Conservation (phyloP, 2,888 invertebrate species). For the Unio delphinus region DNA sequence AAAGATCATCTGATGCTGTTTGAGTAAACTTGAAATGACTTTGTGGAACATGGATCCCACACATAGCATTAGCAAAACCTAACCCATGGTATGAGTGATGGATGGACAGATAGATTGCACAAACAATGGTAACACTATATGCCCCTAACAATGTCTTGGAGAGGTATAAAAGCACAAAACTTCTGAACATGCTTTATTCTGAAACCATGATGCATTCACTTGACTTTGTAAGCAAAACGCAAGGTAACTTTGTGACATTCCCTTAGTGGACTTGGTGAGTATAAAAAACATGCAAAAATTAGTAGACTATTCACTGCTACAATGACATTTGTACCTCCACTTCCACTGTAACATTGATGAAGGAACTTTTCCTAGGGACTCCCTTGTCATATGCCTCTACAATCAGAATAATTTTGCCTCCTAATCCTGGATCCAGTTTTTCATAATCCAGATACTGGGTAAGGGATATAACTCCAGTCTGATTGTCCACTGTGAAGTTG, state of each 20-base stretch:
- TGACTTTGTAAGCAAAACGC: neutral
- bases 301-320: neutral
- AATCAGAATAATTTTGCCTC: slow-evolving; percentile 48
- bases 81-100: no score
- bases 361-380: slow-evolving; percentile 40
- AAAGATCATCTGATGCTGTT: no score
- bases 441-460: slow-evolving; percentile 63
- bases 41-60: no score
- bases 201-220: no score
- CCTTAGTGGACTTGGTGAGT: neutral
- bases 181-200: no score
- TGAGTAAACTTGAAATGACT: no score
- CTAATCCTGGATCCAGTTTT: slow-evolving; percentile 40
- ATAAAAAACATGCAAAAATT: neutral
- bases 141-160: no score
- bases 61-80: no score
- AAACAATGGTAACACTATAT: no score
- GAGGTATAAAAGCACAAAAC: no score
- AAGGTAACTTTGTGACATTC: neutral
- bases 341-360: slow-evolving; percentile 71
- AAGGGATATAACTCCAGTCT: slow-evolving; percentile 76
- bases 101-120: no score
- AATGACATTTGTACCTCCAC: slow-evolving; percentile 76
- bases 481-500: slow-evolving; percentile 78
- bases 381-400: slow-evolving; percentile 64